Evolutionary conservation across 2,888 invertebrate genomes (phyloP).

Genomic region (Marronus borbonicus): DNA sequence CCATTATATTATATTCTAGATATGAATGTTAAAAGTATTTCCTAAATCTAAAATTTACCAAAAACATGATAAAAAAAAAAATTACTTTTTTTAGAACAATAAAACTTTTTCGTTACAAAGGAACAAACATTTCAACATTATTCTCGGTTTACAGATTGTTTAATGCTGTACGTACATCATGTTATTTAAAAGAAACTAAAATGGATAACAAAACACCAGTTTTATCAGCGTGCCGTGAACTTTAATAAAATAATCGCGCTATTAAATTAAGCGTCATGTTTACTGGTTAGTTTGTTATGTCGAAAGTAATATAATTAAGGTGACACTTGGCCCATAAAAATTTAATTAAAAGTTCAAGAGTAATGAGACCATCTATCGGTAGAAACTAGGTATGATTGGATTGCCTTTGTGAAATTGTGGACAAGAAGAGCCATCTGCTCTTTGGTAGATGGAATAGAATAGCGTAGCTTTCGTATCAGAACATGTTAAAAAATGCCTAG

Average conservation of each 20-base stretch:
- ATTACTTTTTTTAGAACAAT: not conserved
- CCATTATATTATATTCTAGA: no score
- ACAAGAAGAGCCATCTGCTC: not conserved
- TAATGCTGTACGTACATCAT: no score
- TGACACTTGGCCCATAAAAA: conserved; percentile 15
- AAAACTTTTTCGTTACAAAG: no score
- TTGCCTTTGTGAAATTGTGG: no score
- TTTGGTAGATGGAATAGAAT: no score
- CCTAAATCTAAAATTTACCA: no score
- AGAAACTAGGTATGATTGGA: not conserved
- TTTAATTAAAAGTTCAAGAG: conserved; percentile 4
- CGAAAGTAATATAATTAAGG: conserved; percentile 27
- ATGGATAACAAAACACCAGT: not conserved
- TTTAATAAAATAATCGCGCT: conserved; percentile 14
- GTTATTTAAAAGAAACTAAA: not conserved
- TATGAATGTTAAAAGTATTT: no score
- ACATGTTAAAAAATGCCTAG: no score
- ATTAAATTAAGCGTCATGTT: conserved; percentile 15
- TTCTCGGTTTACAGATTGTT: no score
- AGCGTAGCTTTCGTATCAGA: no score
- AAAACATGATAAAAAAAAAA: not conserved
- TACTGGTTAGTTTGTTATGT: conserved; percentile 11
- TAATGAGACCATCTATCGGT: not conserved
- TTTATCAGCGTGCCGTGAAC: not conserved
- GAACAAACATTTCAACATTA: not conserved